A percentile compares a stretch with the other conserved stretches of the same genome.
Conservation (phyloP, 2,113 vertebrate species). For the Oryzias melastigma region DNA sequence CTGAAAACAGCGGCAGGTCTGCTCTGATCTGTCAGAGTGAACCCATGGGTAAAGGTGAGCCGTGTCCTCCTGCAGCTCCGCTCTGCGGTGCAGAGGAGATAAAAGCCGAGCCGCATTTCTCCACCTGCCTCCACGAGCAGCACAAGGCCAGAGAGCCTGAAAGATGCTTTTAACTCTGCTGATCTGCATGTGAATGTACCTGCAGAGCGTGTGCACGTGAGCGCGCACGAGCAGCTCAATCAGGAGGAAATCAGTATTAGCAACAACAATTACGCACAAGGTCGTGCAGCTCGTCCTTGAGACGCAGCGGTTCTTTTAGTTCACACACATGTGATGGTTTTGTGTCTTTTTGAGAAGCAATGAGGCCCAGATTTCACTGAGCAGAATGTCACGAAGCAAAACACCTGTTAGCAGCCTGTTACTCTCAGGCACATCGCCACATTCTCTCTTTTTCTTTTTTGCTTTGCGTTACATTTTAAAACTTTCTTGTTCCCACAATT, state of each 20-base stretch:
- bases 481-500: no score
- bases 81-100: background rate
- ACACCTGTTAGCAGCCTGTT: no score
- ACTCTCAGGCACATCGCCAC: no score
- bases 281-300: slow-evolving; percentile 41
- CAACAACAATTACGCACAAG: slow-evolving; percentile 37
- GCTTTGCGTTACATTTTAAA: no score
- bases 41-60: no score
- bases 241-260: slow-evolving; percentile 53
- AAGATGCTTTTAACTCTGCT: slow-evolving; percentile 34
- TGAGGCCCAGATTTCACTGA: no score
- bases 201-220: slow-evolving; percentile 3
- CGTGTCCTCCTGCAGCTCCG: background rate
- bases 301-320: background rate
- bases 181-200: slow-evolving; percentile 39
- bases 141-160: slow-evolving; percentile 29
- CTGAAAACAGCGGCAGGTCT: no score
- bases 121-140: slow-evolving; percentile 35
- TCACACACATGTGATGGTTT: background rate
- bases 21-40: no score
- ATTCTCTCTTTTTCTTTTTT: no score
- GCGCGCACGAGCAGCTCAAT: slow-evolving; percentile 23
- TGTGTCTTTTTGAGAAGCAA: background rate
- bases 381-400: no score
- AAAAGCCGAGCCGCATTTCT: slow-evolving; percentile 29